phyloP scores from a whole-genome alignment of 2,113 vertebrate species.

The Oophaga pumilio region DNA sequence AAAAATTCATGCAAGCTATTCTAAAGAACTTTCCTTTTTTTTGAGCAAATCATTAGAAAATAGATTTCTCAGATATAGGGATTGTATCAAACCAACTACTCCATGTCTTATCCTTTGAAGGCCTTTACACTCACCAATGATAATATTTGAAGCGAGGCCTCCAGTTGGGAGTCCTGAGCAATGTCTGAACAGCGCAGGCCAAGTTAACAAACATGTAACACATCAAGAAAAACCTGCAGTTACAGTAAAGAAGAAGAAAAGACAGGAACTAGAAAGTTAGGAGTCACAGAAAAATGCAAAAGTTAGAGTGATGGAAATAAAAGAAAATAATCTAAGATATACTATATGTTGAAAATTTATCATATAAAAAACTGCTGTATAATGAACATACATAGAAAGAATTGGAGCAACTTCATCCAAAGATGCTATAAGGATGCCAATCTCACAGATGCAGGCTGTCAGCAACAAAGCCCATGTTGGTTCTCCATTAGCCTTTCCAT shows the following conservation, averaged over 20 bases:
- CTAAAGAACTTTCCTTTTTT: background rate
- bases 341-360: background rate
- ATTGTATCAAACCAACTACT: background rate
- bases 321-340: background rate
- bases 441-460: slow-evolving; percentile 96
- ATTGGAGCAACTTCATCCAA: slow-evolving; percentile 95
- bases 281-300: background rate
- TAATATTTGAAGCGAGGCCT: slow-evolving; percentile 97
- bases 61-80: background rate
- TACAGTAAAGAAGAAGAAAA: slow-evolving; percentile 8
- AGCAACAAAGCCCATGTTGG: slow-evolving; percentile 96
- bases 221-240: slow-evolving; percentile 96
- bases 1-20: background rate
- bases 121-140: slow-evolving; percentile 85
- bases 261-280: slow-evolving; percentile 35
- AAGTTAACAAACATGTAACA: slow-evolving; percentile 99
- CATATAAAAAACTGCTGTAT: background rate
- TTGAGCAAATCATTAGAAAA: background rate
- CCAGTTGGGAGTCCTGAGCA: slow-evolving; percentile 97
- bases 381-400: slow-evolving; percentile 90
- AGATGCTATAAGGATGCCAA: slow-evolving; percentile 95
- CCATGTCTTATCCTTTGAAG: background rate
- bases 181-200: slow-evolving; percentile 93
- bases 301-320: background rate
- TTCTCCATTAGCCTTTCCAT: slow-evolving; percentile 95